A percentile compares a stretch with the other conserved stretches of the same genome.
These are phyloP conservation scores for Hedychridium roseum DNA, from an alignment of 2,888 invertebrate genomes.

Conservation along the genomic window DNA sequence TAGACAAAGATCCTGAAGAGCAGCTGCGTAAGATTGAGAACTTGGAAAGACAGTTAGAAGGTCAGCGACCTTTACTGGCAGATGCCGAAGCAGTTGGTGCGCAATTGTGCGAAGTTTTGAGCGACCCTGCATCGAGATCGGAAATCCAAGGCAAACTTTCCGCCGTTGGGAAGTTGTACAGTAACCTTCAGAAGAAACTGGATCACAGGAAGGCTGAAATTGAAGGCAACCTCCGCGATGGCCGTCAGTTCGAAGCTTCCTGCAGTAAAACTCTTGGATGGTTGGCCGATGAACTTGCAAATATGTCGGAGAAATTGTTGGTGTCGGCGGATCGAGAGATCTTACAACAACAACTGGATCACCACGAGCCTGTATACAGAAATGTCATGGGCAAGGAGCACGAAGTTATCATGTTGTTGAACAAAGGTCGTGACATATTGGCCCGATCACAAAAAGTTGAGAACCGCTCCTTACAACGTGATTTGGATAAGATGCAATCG, in stretches of 20 bases:
- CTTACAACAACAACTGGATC: conserved; percentile 85
- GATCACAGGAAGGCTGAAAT: conserved; percentile 91
- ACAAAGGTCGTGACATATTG: conserved; percentile 83
- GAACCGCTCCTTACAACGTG: conserved; percentile 74
- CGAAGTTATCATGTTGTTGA: conserved; percentile 91
- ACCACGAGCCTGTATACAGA: conserved; percentile 89
- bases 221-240: conserved; percentile 85
- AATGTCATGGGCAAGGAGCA: conserved; percentile 90
- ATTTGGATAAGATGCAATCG: conserved; percentile 87
- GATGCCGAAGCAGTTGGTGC: conserved; percentile 92
- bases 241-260: conserved; percentile 87
- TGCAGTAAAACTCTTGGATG: conserved; percentile 90
- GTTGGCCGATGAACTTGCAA: conserved; percentile 82
- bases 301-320: conserved; percentile 77
- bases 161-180: conserved; percentile 87
- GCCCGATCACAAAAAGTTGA: conserved; percentile 65
- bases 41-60: conserved; percentile 86
- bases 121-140: conserved; percentile 88
- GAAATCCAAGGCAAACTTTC: conserved; percentile 90
- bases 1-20: conserved; percentile 85
- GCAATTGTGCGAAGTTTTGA: conserved; percentile 84
- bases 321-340: conserved; percentile 87
- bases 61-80: conserved; percentile 85
- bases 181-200: conserved; percentile 87
- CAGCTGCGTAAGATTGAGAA: conserved; percentile 88